Base-by-base conservation (phyloP, 2,888 invertebrate genomes). In the Cordilura impudica region DNA sequence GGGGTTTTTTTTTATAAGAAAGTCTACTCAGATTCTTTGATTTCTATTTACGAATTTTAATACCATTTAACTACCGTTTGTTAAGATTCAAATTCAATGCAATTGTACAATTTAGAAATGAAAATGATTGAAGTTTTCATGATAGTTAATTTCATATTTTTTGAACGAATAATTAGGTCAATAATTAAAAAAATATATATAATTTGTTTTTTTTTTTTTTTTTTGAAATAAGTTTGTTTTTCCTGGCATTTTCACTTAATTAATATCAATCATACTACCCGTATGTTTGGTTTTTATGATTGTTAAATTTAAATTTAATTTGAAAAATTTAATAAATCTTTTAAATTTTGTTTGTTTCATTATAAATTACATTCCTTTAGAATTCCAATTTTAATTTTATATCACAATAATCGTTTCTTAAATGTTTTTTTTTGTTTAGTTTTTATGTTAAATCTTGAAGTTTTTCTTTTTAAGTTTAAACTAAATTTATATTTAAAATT, bases 391-490 rank as follows among this genome's bases (percentile, higher is more conserved):
- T 71, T 71, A 81, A 71, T 65, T 74, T 78, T 80, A 80, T 82
- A 82, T 82, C 81, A 82, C 81, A 82, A 75, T 80, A 71, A 80
- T 77, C 74, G 81, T 81, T 81, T 78, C 77, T 67, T 65, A 78
- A 80, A 65, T 63, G 19, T 78, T 71, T 19, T 69, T 58, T 54
- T 73, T 61, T 16, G 4, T 43, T 58, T 47, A 18, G 12, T 53
- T 63, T 56, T 35, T 26, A 14, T 26, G n/a, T n/a, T n/a, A 14
- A 51, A 6, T 51, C 23, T 23, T 26, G 4, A 5, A n/a, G 23
- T 23, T 51, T 39, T n/a, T 49, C 19, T 7, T 10, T 53, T 60
- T 29, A 12, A 18, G n/a, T 47, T 54, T 43, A 18, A 19, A 4
- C 39, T 43, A 18, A 19, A 4, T 58, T 39, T 43, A 61, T 19